A percentile compares a stretch with the other conserved stretches of the same genome.
Conservation (phyloP, 2,888 invertebrate genomes). For the Drosophila infuscata region DNA sequence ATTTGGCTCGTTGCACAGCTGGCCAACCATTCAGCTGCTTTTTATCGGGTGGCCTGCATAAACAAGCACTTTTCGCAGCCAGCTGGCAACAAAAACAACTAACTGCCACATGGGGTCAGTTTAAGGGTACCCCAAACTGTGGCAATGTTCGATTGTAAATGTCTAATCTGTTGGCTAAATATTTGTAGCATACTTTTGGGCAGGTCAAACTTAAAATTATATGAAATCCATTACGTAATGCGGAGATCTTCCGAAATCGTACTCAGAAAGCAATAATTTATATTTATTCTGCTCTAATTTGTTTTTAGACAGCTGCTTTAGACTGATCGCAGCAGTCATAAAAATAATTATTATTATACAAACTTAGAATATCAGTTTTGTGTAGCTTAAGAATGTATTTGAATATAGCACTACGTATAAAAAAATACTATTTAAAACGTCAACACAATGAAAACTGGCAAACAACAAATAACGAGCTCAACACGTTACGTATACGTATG, state of each 20-base stretch:
- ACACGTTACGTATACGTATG: constrained; percentile 71
- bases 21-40: constrained; percentile 41
- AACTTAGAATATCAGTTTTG: constrained; percentile 30
- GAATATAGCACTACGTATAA: constrained; percentile 42
- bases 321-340: neutral
- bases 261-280: no score
- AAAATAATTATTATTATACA: neutral
- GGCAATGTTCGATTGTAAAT: neutral
- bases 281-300: neutral
- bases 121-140: neutral
- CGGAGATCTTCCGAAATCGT: neutral
- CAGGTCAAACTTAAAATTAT: neutral
- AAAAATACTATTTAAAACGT: constrained; percentile 51
- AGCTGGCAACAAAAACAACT: constrained; percentile 23
- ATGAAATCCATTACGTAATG: neutral
- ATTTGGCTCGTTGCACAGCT: constrained; percentile 82
- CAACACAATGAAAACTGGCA: constrained; percentile 65
- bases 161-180: neutral
- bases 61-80: constrained; percentile 35
- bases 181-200: constrained; percentile 8
- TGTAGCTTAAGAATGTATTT: constrained; percentile 13
- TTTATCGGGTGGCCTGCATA: constrained; percentile 54
- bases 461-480: constrained; percentile 76
- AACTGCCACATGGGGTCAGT: constrained; percentile 1
- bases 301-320: neutral